phyloP scores from a whole-genome alignment of 2,113 vertebrate species.

The Zootoca vivipara region DNA sequence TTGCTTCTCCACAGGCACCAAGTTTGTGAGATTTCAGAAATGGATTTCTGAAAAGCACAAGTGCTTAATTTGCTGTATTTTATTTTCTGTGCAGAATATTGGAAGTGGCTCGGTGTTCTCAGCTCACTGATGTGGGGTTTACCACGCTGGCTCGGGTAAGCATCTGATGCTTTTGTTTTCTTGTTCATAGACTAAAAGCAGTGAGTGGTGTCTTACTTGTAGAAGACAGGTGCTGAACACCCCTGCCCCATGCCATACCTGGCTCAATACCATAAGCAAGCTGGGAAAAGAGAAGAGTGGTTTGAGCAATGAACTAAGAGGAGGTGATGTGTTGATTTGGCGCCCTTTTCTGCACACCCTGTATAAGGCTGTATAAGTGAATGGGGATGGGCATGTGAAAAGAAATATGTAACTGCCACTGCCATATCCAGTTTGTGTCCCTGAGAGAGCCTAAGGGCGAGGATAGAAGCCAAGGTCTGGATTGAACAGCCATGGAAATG shows the following conservation, averaged over 20 bases:
- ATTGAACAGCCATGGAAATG: neutral
- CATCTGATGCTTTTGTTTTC: neutral
- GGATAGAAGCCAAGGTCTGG: neutral
- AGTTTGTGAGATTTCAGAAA: slow-evolving; percentile 2
- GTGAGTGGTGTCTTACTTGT: neutral
- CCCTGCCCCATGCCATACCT: no score
- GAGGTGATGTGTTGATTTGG: neutral
- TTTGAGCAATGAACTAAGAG: neutral
- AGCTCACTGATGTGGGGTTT: slow-evolving; percentile 96
- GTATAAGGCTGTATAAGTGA: neutral
- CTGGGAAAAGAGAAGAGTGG: neutral
- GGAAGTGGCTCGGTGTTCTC: slow-evolving; percentile 97
- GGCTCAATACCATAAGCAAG: neutral
- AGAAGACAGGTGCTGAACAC: no score
- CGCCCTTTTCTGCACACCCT: neutral
- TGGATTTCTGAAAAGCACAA: slow-evolving; percentile 13
- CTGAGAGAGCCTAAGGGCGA: neutral
- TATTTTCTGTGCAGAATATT: slow-evolving; percentile 85
- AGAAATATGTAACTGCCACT: neutral
- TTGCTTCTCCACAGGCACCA: neutral
- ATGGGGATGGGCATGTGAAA: neutral
- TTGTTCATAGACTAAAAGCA: neutral
- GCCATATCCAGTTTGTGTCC: neutral
- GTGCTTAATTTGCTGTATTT: neutral
- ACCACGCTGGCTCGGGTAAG: slow-evolving; percentile 95